Percentiles rank a stretch among this genome's conserved stretches.
These are phyloP conservation scores for Pandemis heparana DNA, from an alignment of 2,888 invertebrate genomes.

Conservation along the genomic window DNA sequence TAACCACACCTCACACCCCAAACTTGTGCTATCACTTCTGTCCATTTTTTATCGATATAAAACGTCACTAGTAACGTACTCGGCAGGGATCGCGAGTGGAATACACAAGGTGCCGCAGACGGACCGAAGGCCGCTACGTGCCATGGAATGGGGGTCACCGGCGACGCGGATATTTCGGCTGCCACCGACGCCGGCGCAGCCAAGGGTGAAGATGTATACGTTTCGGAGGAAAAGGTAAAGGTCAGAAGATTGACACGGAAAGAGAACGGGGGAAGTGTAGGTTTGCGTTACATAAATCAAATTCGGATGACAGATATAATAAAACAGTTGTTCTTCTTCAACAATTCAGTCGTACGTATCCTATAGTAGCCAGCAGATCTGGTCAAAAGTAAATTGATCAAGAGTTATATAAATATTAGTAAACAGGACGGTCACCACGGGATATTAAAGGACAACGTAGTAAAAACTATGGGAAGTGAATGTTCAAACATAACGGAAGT, in stretches of 20 bases:
- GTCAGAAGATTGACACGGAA: slow-evolving; percentile 3
- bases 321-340: neutral
- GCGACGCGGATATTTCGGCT: slow-evolving; percentile 60
- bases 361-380: neutral
- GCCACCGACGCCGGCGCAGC: slow-evolving; percentile 10
- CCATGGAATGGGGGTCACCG: slow-evolving; percentile 69
- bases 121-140: slow-evolving; percentile 71
- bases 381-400: neutral
- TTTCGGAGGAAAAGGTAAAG: slow-evolving; percentile 7
- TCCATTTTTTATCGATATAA: slow-evolving; percentile 39
- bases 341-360: no score
- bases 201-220: slow-evolving; percentile 11
- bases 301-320: neutral
- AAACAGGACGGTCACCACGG: neutral
- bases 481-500: no score
- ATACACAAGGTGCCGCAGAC: slow-evolving; percentile 62
- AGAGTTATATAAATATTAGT: neutral
- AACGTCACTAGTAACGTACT: slow-evolving; percentile 41
- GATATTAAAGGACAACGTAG: no score
- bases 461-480: no score
- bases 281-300: neutral
- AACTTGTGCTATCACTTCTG: neutral
- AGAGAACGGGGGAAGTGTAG: neutral
- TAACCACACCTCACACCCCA: neutral
- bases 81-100: slow-evolving; percentile 54